A percentile compares a stretch with the other conserved stretches of the same genome.
Evolutionary conservation across 2,113 vertebrate species (phyloP).

Genomic region (Corvus cornix): DNA sequence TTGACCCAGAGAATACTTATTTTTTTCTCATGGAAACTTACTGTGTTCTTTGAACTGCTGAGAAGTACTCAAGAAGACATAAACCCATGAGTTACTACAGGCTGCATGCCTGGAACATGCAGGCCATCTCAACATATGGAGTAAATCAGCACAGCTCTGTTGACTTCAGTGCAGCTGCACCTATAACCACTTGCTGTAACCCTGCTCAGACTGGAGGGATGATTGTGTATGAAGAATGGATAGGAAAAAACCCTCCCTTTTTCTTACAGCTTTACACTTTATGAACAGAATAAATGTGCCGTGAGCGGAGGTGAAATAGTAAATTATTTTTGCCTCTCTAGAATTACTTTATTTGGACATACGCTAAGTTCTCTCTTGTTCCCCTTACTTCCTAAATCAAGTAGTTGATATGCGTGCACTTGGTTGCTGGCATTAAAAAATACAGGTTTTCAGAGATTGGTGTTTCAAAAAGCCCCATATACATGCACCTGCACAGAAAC

Average conservation of each 20-base stretch:
- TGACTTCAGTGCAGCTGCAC: background rate
- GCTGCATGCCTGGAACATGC: background rate
- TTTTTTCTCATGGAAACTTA: background rate
- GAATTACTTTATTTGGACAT: background rate
- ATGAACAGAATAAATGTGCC: background rate
- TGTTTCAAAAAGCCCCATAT: background rate
- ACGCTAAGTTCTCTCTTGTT: background rate
- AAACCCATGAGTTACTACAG: constrained; percentile 18
- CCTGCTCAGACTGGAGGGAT: background rate
- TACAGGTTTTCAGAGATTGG: background rate
- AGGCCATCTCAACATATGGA: background rate
- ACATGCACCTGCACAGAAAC: background rate
- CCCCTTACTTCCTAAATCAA: background rate
- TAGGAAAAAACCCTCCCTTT: background rate
- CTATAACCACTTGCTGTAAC: background rate
- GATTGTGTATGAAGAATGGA: background rate
- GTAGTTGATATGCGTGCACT: background rate
- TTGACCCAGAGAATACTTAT: background rate
- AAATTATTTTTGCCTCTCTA: background rate
- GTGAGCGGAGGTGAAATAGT: background rate
- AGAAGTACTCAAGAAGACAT: background rate
- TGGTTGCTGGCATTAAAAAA: background rate
- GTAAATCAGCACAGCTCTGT: background rate
- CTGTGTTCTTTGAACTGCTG: background rate
- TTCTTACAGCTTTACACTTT: background rate